phyloP scores from a whole-genome alignment of 2,797 vertebrate genomes.

The Phrynocephalus guinanensis region DNA sequence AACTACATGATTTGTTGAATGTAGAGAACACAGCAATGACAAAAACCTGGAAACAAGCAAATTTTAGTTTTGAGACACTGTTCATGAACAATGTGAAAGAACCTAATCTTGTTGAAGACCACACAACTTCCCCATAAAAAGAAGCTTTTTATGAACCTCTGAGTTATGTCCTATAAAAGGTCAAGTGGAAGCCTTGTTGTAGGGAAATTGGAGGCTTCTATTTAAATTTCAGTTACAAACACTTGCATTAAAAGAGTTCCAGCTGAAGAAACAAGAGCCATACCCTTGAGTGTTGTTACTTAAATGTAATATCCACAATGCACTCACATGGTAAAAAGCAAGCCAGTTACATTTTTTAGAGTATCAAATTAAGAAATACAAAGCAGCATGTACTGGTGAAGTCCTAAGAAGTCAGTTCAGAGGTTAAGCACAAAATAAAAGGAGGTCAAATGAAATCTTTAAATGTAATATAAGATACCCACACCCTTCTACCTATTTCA shows the following conservation, averaged over 20 bases:
- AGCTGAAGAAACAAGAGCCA: conserved; percentile 44
- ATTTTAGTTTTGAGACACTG: conserved; percentile 1
- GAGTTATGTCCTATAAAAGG: conserved; percentile 57
- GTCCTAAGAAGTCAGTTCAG: neutral
- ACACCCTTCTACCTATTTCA: neutral
- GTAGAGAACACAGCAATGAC: neutral
- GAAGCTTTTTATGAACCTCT: conserved; percentile 40
- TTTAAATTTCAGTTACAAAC: conserved; percentile 48
- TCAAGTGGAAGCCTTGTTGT: conserved; percentile 43
- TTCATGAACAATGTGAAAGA: conserved; percentile 23
- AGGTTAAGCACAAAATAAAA: neutral
- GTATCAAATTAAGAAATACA: conserved; percentile 9
- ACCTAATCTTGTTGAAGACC: conserved; percentile 44
- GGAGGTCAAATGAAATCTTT: conserved; percentile 13
- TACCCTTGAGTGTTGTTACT: conserved; percentile 31
- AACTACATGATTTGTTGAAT: neutral
- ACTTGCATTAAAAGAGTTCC: conserved; percentile 45
- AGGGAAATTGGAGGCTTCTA: conserved; percentile 42
- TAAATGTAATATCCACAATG: conserved; percentile 43
- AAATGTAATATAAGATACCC: conserved; percentile 13
- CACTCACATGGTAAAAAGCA: conserved; percentile 57
- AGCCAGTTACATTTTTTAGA: conserved; percentile 27
- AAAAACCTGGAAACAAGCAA: neutral
- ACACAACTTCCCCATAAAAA: conserved; percentile 45
- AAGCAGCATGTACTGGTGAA: conserved; percentile 16